phyloP scores from a whole-genome alignment of 2,113 vertebrate species.

The Pseudois nayaur region DNA sequence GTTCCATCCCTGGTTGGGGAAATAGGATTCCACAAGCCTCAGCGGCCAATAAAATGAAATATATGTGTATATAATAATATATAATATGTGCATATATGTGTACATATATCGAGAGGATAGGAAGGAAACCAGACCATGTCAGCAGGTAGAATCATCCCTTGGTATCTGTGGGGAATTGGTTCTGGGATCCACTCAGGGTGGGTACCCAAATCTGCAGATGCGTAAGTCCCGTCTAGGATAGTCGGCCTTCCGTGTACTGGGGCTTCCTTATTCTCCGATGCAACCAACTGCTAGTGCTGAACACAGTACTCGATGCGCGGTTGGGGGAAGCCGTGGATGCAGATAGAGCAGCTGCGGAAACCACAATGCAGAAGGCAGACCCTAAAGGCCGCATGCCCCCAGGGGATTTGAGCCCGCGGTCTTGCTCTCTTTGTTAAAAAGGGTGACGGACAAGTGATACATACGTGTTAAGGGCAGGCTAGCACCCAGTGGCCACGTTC shows the following conservation, averaged over 20 bases:
- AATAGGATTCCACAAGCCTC: not conserved
- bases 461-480: accelerated
- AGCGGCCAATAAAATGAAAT: not conserved
- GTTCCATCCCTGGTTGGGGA: not conserved
- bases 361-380: not conserved
- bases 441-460: too few species aligned
- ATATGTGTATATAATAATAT: not conserved
- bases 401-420: not conserved
- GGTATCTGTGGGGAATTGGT: not conserved
- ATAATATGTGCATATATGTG: not conserved
- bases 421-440: not conserved
- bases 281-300: not conserved
- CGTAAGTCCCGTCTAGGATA: not conserved
- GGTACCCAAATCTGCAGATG: not conserved
- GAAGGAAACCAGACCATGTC: not conserved
- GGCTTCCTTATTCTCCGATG: not conserved
- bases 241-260: too few species aligned
- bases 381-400: not conserved
- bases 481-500: not conserved
- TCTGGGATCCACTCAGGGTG: not conserved
- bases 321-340: too few species aligned
- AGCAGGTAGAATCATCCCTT: accelerated
- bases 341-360: not conserved
- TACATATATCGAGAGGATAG: not conserved
- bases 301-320: not conserved